Percentiles rank a stretch among this genome's conserved stretches.
Conservation (phyloP, 1,140 invertebrate genomes). For the Panagrolaimus sp. region DNA sequence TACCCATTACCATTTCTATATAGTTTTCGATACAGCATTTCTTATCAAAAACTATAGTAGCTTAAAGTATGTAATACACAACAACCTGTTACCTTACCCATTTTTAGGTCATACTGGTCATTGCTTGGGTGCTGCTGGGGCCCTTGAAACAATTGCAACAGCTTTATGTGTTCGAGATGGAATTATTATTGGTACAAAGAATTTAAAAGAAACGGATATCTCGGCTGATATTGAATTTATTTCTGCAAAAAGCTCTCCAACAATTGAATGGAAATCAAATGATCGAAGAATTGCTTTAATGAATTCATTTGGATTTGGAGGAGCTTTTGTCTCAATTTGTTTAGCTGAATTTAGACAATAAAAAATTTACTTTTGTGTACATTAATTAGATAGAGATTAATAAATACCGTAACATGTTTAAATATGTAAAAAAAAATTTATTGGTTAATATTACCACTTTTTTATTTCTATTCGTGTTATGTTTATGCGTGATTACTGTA, state of each 20-base stretch:
- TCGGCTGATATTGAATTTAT: conserved; percentile 30
- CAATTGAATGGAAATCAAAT: conserved; percentile 63
- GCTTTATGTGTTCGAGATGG: conserved; percentile 72
- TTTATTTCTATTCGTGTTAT: background rate
- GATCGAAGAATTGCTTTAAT: conserved; percentile 70
- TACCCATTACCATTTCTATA: background rate
- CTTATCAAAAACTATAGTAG: conserved; percentile 75
- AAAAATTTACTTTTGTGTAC: no score
- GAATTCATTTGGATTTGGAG: conserved; percentile 98
- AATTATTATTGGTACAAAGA: conserved; percentile 79
- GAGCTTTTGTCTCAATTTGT: conserved; percentile 75
- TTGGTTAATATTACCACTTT: background rate
- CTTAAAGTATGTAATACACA: no score
- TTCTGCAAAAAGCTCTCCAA: background rate
- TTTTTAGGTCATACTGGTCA: conserved; percentile 71
- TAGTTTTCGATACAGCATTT: conserved; percentile 16
- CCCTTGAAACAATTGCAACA: conserved; percentile 81
- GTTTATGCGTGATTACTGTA: background rate
- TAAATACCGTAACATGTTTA: background rate
- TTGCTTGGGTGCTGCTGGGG: conserved; percentile 86
- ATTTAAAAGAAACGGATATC: conserved; percentile 65
- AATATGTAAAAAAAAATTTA: background rate
- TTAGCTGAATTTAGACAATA: background rate
- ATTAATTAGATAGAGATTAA: no score
- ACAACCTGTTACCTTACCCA: no score